Percentiles rank a stretch among this genome's conserved stretches.
These are phyloP conservation scores for Alouatta palliata DNA, from an alignment of 2,113 vertebrate genomes.

Conservation along the genomic window DNA sequence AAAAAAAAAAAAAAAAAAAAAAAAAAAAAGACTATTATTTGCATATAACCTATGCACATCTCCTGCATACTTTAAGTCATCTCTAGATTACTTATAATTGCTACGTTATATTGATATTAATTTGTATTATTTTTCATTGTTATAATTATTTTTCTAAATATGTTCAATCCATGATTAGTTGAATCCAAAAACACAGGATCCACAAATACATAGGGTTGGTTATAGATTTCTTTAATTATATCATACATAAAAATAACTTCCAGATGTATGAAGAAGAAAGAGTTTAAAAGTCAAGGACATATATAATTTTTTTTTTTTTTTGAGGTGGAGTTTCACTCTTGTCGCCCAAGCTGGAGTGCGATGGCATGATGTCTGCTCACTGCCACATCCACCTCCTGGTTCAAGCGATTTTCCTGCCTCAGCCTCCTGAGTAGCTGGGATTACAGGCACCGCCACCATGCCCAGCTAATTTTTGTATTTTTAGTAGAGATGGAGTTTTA, in stretches of 20 bases:
- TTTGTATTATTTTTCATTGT: not conserved
- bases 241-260: not conserved
- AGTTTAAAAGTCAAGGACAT: not conserved
- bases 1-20: no score
- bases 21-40: not conserved
- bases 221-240: not conserved
- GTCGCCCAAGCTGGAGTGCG: no score
- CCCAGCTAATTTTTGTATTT: no score
- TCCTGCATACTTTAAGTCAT: not conserved
- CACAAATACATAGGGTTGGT: not conserved
- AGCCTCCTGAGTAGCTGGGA: no score
- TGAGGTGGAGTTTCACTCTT: no score
- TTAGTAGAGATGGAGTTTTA: no score
- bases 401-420: no score
- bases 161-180: not conserved
- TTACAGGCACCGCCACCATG: no score
- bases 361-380: no score
- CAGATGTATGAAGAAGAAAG: not conserved
- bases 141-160: not conserved
- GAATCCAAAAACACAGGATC: not conserved
- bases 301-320: not conserved
- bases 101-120: not conserved
- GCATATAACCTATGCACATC: not conserved
- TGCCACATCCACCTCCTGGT: no score
- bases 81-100: not conserved